Percentiles rank a stretch among this genome's conserved stretches.
These are phyloP conservation scores for Oceanites oceanicus DNA, from an alignment of 2,113 vertebrate genomes.

Conservation along the genomic window DNA sequence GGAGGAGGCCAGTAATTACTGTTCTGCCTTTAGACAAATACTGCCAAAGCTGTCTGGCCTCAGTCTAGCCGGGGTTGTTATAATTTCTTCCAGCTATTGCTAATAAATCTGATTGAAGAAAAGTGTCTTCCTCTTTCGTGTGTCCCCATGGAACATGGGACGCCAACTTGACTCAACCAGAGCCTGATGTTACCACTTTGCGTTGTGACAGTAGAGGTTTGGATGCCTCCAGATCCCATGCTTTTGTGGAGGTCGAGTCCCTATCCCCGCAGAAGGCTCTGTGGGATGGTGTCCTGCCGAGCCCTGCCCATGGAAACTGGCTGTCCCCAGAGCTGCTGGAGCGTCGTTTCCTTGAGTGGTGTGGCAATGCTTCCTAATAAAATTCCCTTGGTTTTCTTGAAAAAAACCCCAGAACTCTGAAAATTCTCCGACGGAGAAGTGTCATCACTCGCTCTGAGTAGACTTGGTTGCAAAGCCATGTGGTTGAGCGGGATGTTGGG, in stretches of 20 bases:
- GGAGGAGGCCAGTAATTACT: not conserved
- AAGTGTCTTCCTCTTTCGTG: not conserved
- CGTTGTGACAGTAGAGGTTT: not conserved
- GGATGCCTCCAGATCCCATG: not conserved
- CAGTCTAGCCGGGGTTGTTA: not conserved
- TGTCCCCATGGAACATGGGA: accelerated
- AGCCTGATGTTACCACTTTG: not conserved
- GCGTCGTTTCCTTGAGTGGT: not conserved
- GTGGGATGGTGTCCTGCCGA: accelerated
- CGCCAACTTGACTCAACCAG: accelerated
- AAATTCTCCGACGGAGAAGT: not conserved
- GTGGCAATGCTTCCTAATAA: not conserved
- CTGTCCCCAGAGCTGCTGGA: not conserved
- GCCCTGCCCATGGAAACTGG: not conserved
- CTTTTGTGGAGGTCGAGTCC: not conserved
- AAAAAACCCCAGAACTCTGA: not conserved
- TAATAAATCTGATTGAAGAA: not conserved
- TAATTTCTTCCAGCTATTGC: not conserved
- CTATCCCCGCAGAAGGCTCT: not conserved
- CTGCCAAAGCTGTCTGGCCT: not conserved
- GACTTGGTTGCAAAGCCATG: accelerated
- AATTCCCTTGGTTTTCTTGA: not conserved
- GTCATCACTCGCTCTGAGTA: not conserved
- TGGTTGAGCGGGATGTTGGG: not conserved
- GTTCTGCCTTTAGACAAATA: not conserved